These are phyloP conservation scores for Megaustenia siamemsis DNA, from an alignment of 2,888 invertebrate species.

Conservation along the genomic window DNA sequence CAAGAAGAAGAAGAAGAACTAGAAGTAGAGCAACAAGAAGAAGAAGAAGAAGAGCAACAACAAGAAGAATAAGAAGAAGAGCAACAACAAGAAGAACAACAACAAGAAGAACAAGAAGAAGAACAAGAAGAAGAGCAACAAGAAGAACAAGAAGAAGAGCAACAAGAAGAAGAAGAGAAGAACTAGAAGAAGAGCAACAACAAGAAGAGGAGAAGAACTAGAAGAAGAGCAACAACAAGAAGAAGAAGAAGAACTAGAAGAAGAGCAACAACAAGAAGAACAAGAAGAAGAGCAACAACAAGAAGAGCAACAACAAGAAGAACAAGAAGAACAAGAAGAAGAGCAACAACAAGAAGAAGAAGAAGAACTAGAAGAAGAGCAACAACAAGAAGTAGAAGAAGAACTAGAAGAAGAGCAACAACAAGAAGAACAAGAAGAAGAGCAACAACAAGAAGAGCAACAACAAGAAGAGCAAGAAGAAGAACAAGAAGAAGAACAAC, in stretches of 20 bases:
- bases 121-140: not conserved
- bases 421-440: too few relatives aligned
- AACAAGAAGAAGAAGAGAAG: not conserved
- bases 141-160: not conserved
- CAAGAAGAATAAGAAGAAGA: not conserved
- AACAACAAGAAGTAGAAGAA: too few relatives aligned
- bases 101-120: not conserved
- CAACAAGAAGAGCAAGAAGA: too few relatives aligned
- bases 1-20: not conserved
- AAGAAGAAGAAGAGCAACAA: not conserved
- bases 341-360: not conserved
- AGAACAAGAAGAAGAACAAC: too few relatives aligned
- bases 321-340: not conserved
- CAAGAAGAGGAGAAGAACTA: not conserved
- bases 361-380: too few relatives aligned
- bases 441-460: too few relatives aligned
- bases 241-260: not conserved
- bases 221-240: not conserved
- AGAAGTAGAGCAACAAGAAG: not conserved
- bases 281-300: too few relatives aligned
- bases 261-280: not conserved
- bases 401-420: too few relatives aligned
- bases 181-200: not conserved
- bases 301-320: not conserved
- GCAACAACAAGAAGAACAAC: not conserved